phyloP scores from a whole-genome alignment of 2,113 vertebrate genomes.

The Dunckerocampus dactyliophorus region DNA sequence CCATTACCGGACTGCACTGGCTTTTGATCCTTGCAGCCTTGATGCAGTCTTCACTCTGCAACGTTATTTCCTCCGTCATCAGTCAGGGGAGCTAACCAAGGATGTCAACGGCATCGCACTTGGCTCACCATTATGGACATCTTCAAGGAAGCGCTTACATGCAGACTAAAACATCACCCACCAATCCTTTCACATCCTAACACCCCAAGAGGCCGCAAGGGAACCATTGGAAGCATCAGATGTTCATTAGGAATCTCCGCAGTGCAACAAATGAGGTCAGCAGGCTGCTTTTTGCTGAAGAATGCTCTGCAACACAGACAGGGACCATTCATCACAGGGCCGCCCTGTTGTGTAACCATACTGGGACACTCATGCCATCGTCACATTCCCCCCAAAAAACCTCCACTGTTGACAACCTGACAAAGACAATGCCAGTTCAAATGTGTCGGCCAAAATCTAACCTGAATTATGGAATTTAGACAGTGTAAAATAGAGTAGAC shows the following conservation, averaged over 20 bases:
- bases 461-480: too few relatives aligned
- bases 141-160: neutral
- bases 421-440: too few relatives aligned
- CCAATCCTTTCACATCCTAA: neutral
- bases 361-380: neutral
- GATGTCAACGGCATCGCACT: neutral
- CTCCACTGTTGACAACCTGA: too few relatives aligned
- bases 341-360: neutral
- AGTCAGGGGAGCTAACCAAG: conserved; percentile 16
- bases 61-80: conserved; percentile 30
- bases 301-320: too few relatives aligned
- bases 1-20: conserved; percentile 36
- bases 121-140: neutral
- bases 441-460: too few relatives aligned
- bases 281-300: neutral
- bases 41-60: conserved; percentile 5
- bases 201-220: neutral
- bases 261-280: conserved; percentile 1
- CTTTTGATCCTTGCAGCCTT: conserved; percentile 22
- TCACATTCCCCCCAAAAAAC: neutral
- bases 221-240: neutral
- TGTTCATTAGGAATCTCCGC: neutral
- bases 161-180: too few relatives aligned
- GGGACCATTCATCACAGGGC: neutral
- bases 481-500: too few relatives aligned